These are phyloP conservation scores for Neoitamus cyanurus DNA, from an alignment of 2,888 invertebrate species.

Conservation along the genomic window DNA sequence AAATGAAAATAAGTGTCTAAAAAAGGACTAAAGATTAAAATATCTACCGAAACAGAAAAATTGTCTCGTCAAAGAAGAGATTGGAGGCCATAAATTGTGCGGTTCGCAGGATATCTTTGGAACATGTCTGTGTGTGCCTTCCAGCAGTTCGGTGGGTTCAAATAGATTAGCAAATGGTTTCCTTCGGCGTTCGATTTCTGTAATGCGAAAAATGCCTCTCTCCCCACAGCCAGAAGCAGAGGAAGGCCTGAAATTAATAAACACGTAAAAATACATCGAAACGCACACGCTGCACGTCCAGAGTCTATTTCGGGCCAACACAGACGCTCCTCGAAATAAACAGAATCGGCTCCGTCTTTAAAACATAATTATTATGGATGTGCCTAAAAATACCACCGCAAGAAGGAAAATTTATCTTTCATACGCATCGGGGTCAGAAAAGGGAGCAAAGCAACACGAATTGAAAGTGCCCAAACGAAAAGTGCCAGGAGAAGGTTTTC, in stretches of 20 bases:
- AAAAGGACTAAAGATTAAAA: neutral
- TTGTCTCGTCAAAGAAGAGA: neutral
- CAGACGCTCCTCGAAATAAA: conserved; percentile 42
- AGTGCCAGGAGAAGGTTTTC: conserved; percentile 36
- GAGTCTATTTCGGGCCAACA: conserved; percentile 34
- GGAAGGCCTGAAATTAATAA: conserved; percentile 34
- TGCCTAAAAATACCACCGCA: conserved; percentile 42
- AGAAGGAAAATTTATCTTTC: conserved; percentile 46
- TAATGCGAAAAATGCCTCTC: neutral
- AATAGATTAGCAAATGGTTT: neutral
- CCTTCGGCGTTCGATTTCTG: neutral
- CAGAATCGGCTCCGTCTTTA: conserved; percentile 44
- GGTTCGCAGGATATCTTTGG: neutral
- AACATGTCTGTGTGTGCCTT: neutral
- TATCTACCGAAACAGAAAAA: neutral
- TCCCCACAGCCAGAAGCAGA: neutral
- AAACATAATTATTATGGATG: conserved; percentile 48
- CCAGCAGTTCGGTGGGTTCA: neutral
- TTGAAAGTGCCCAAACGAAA: conserved; percentile 24
- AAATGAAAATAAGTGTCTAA: neutral
- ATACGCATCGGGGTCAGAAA: conserved; percentile 43
- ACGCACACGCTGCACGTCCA: conserved; percentile 31
- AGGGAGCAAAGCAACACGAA: conserved; percentile 18
- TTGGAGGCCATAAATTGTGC: neutral
- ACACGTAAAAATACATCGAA: conserved; percentile 39